Percentiles rank a stretch among this genome's conserved stretches.
These are phyloP conservation scores for Parazoanthus swiftii DNA, from an alignment of 92 coral and sea anemone genomes.

Conservation along the genomic window DNA sequence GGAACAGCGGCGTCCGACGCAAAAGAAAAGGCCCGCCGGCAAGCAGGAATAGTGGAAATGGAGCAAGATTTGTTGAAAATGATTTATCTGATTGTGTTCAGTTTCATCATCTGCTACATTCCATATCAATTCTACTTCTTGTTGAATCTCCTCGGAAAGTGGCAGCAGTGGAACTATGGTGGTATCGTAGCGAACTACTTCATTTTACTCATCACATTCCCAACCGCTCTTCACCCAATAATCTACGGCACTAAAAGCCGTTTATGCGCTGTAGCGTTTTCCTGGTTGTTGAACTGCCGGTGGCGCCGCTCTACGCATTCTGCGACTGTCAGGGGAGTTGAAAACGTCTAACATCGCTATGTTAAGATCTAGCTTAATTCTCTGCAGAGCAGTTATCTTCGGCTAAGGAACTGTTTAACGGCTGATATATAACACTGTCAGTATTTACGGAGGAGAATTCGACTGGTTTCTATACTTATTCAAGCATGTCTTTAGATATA, in stretches of 20 bases:
- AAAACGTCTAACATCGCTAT: not conserved
- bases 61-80: conserved; percentile 40
- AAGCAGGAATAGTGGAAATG: conserved; percentile 38
- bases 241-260: conserved; percentile 44
- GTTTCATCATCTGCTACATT: conserved; percentile 31
- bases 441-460: too few relatives aligned
- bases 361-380: not conserved
- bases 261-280: conserved; percentile 33
- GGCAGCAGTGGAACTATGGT: conserved; percentile 20
- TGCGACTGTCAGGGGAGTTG: not conserved
- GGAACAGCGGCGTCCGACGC: not conserved
- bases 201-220: not conserved
- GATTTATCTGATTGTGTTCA: conserved; percentile 41
- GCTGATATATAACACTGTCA: too few relatives aligned
- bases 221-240: conserved; percentile 38
- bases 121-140: conserved; percentile 22
- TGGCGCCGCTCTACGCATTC: conserved; percentile 14
- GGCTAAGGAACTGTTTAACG: not conserved
- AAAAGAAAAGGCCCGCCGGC: not conserved
- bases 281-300: conserved; percentile 31
- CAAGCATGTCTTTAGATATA: not conserved
- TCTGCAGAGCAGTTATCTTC: not conserved
- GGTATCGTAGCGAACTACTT: not conserved
- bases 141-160: not conserved
- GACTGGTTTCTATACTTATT: not conserved